Evolutionary conservation across 2,888 invertebrate genomes (phyloP).

Genomic region (Homarus gammarus): DNA sequence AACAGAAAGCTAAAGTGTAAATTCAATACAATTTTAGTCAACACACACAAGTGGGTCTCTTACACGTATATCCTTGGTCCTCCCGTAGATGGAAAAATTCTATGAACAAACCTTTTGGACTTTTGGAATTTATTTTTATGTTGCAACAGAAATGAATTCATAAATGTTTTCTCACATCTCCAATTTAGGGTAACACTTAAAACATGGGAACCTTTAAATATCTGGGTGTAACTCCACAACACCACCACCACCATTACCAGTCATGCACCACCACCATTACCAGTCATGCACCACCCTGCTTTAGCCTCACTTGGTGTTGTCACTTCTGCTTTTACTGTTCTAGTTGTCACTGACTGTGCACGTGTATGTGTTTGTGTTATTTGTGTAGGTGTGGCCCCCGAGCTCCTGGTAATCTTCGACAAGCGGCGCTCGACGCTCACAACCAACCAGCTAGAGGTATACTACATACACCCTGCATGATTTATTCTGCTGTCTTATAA

Average conservation of each 20-base stretch:
- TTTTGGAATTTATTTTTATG: no score
- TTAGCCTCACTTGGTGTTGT: slow-evolving; percentile 30
- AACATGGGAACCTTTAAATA: no score
- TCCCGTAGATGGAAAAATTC: no score
- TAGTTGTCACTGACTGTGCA: slow-evolving; percentile 66
- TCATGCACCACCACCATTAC: no score
- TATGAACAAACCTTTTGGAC: no score
- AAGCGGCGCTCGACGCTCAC: slow-evolving; percentile 68
- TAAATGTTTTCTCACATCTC: no score
- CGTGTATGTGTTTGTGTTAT: slow-evolving; percentile 65
- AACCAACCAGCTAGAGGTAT: slow-evolving; percentile 69
- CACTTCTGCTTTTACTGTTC: slow-evolving; percentile 29
- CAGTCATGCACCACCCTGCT: slow-evolving; percentile 16
- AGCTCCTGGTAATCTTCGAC: slow-evolving; percentile 68
- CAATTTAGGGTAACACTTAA: no score
- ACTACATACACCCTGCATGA: slow-evolving; percentile 49
- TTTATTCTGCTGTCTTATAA: slow-evolving; percentile 17
- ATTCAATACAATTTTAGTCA: no score
- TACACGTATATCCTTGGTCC: no score
- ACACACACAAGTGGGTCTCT: no score
- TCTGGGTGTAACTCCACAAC: not conserved
- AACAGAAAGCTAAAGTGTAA: no score
- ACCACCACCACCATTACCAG: not conserved
- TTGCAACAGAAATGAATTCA: no score
- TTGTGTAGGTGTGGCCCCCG: slow-evolving; percentile 67